phyloP scores from a whole-genome alignment of 2,113 vertebrate species.

The Empidonax traillii region DNA sequence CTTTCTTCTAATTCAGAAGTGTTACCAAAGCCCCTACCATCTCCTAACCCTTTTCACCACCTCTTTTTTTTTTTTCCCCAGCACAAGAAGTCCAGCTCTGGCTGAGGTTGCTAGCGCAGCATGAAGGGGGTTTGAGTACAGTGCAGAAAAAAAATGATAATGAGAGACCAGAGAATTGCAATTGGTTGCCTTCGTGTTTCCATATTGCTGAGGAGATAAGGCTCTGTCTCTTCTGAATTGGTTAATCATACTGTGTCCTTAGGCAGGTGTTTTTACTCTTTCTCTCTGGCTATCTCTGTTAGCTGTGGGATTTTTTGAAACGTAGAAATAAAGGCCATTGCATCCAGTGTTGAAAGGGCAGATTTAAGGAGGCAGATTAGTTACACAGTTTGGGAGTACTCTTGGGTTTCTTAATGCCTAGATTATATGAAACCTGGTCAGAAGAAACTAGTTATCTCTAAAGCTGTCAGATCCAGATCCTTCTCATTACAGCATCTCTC shows the following conservation, averaged over 20 bases:
- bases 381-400: not conserved
- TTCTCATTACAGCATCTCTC: not conserved
- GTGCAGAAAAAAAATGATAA: not conserved
- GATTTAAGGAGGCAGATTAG: not conserved
- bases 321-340: not conserved
- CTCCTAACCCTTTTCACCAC: not conserved
- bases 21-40: not conserved
- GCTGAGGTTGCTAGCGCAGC: not conserved
- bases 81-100: not conserved
- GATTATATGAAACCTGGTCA: not conserved
- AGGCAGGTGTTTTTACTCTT: not conserved
- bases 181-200: not conserved
- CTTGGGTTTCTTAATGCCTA: not conserved
- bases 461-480: not conserved
- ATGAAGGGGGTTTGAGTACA: accelerated
- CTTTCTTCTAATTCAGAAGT: not conserved
- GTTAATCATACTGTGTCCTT: not conserved
- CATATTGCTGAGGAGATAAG: not conserved
- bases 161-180: not conserved
- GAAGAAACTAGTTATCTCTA: not conserved
- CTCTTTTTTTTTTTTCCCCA: not conserved
- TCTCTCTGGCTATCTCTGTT: not conserved
- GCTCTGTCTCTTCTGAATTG: not conserved
- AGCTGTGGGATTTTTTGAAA: not conserved
- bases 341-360: not conserved